Evolutionary conservation across 2,888 invertebrate species (phyloP).

Genomic region (Athetis lepigone): DNA sequence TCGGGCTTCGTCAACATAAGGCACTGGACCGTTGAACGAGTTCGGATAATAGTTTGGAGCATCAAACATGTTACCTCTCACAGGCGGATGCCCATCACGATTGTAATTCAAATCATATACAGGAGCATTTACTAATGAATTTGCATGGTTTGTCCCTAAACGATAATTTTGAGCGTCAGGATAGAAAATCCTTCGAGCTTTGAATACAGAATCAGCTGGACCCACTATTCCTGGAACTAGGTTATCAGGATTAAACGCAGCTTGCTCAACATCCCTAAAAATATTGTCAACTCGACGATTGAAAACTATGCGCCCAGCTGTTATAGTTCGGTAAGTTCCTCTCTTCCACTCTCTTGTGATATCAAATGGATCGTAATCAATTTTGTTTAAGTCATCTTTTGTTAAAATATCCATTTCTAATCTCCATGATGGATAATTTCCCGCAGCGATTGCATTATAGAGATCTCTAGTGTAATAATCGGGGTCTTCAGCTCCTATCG

Average conservation of each 20-base stretch:
- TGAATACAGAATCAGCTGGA: constrained; percentile 87
- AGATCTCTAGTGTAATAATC: constrained; percentile 95
- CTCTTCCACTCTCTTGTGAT: constrained; percentile 82
- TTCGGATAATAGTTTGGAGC: constrained; percentile 70
- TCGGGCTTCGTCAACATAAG: constrained; percentile 61
- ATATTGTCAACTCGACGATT: constrained; percentile 86
- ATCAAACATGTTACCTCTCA: constrained; percentile 60
- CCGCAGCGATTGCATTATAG: constrained; percentile 94
- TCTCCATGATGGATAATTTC: constrained; percentile 87
- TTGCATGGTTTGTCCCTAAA: constrained; percentile 65
- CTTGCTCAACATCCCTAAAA: constrained; percentile 88
- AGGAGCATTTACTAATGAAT: constrained; percentile 61
- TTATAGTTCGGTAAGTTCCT: constrained; percentile 76
- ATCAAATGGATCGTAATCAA: constrained; percentile 83
- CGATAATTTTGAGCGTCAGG: constrained; percentile 88
- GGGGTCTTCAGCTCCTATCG: constrained; percentile 92
- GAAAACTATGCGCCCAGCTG: constrained; percentile 85
- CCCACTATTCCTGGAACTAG: constrained; percentile 84
- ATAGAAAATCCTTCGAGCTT: constrained; percentile 86
- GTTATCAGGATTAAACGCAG: constrained; percentile 80
- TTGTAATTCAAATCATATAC: constrained; percentile 61
- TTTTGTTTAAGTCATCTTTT: constrained; percentile 72
- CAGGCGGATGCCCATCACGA: constrained; percentile 64
- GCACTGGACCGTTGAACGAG: constrained; percentile 66
- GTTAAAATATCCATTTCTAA: constrained; percentile 83